These are phyloP conservation scores for Caenorhabditis uteleia DNA, from an alignment of 2,888 invertebrate species.

Conservation along the genomic window DNA sequence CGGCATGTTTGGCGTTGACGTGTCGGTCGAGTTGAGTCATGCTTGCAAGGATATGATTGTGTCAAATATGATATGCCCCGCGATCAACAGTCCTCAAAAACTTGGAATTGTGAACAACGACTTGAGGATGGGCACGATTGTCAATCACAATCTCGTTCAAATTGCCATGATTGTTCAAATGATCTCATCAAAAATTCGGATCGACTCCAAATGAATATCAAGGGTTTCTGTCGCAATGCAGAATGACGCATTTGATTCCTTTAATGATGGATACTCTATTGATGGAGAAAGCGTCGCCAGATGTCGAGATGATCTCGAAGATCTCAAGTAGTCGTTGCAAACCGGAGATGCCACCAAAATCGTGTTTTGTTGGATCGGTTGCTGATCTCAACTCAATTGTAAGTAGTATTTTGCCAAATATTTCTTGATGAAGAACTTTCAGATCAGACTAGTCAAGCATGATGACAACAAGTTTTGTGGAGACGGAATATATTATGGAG, in stretches of 20 bases:
- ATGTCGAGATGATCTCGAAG: conserved; percentile 13
- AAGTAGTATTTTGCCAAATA: conserved; percentile 7
- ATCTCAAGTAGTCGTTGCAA: conserved; percentile 7
- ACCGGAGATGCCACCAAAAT: conserved; percentile 15
- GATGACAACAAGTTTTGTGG: neutral
- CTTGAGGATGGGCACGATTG: conserved; percentile 79
- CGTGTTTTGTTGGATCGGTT: conserved; percentile 49
- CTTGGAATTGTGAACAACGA: conserved; percentile 85
- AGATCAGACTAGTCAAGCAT: conserved; percentile 16
- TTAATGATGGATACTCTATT: conserved; percentile 33
- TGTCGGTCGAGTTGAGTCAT: conserved; percentile 65
- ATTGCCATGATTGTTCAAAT: conserved; percentile 87
- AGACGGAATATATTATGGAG: too few species aligned
- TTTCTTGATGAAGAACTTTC: conserved; percentile 7
- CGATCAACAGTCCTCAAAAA: conserved; percentile 88
- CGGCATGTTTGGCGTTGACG: conserved; percentile 14
- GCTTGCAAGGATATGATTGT: conserved; percentile 90
- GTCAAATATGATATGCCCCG: conserved; percentile 91
- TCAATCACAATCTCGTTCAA: conserved; percentile 76
- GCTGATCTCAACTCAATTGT: conserved; percentile 58
- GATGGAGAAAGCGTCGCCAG: conserved; percentile 19
- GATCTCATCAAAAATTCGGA: conserved; percentile 83
- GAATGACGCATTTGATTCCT: conserved; percentile 26
- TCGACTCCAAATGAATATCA: conserved; percentile 78
- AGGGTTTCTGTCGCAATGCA: conserved; percentile 29